These are phyloP conservation scores for Automeris io DNA, from an alignment of 2,888 invertebrate genomes.

Conservation along the genomic window DNA sequence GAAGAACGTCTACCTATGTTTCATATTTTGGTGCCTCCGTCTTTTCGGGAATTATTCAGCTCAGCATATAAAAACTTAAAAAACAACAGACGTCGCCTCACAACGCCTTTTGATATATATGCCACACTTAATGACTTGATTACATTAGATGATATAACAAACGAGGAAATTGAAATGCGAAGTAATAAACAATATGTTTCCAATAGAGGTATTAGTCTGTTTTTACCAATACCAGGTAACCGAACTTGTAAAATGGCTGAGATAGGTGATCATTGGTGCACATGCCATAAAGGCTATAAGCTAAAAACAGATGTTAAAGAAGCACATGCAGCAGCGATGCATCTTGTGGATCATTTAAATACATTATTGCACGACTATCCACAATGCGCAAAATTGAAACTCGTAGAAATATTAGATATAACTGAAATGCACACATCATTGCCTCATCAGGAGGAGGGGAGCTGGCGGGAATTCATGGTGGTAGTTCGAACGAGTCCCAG, in stretches of 20 bases:
- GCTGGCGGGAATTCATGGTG: slow-evolving; percentile 79
- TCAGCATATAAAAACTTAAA: slow-evolving; percentile 80
- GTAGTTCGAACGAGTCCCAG: slow-evolving; percentile 81
- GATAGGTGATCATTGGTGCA: slow-evolving; percentile 92
- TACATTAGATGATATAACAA: slow-evolving; percentile 60
- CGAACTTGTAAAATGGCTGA: slow-evolving; percentile 87
- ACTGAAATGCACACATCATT: slow-evolving; percentile 75
- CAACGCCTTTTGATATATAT: slow-evolving; percentile 89
- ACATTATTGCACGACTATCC: slow-evolving; percentile 73
- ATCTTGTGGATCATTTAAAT: slow-evolving; percentile 82
- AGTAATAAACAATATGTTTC: slow-evolving; percentile 43
- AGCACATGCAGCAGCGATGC: slow-evolving; percentile 77
- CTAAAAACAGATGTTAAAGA: slow-evolving; percentile 69
- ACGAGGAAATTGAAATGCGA: slow-evolving; percentile 50
- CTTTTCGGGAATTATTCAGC: slow-evolving; percentile 80
- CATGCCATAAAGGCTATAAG: slow-evolving; percentile 83
- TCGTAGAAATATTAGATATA: slow-evolving; percentile 81
- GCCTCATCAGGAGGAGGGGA: slow-evolving; percentile 44
- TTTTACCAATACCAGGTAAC: slow-evolving; percentile 81
- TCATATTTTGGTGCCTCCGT: slow-evolving; percentile 83
- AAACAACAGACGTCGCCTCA: slow-evolving; percentile 82
- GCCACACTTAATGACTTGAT: slow-evolving; percentile 85
- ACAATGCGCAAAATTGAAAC: slow-evolving; percentile 80
- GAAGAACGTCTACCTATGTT: slow-evolving; percentile 93
- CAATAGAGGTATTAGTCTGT: slow-evolving; percentile 84